Evolutionary conservation across 2,113 vertebrate species (phyloP).

Genomic region (Rhinoderma darwinii): DNA sequence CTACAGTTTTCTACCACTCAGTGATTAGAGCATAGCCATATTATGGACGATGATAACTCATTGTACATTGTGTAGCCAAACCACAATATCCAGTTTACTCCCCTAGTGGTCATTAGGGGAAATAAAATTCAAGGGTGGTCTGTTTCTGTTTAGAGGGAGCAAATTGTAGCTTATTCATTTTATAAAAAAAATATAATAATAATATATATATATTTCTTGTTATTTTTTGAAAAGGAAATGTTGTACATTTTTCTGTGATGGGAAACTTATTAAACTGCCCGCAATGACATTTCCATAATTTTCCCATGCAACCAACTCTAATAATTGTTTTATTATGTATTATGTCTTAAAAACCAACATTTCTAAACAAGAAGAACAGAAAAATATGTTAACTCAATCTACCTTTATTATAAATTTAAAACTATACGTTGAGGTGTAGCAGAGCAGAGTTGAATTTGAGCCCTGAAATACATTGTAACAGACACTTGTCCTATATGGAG

Average conservation of each 20-base stretch:
- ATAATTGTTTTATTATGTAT: background rate
- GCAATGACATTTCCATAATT: background rate
- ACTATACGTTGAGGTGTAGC: background rate
- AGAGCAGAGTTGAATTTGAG: background rate
- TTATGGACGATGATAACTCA: too few species aligned
- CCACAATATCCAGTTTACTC: background rate
- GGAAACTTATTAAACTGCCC: conserved; percentile 21
- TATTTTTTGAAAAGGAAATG: conserved; percentile 38
- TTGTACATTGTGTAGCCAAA: too few species aligned
- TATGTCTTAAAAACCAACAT: background rate
- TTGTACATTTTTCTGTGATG: conserved; percentile 5
- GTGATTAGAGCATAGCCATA: too few species aligned
- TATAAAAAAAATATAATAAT: too few species aligned
- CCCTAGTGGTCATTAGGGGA: background rate
- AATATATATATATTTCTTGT: too few species aligned
- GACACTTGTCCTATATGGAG: background rate
- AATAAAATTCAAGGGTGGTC: conserved; percentile 13
- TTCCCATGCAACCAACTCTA: conserved; percentile 1
- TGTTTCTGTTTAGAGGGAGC: background rate
- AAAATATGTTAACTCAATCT: background rate
- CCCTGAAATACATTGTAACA: background rate
- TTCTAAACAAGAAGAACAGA: background rate
- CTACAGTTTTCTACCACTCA: too few species aligned
- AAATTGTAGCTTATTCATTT: background rate
- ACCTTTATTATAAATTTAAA: background rate